Evolutionary conservation across 53 echinoderm and acorn worm species (phyloP), one percentile per base, ranked within the genome.

Genomic region (Zoroaster sp.): DNA sequence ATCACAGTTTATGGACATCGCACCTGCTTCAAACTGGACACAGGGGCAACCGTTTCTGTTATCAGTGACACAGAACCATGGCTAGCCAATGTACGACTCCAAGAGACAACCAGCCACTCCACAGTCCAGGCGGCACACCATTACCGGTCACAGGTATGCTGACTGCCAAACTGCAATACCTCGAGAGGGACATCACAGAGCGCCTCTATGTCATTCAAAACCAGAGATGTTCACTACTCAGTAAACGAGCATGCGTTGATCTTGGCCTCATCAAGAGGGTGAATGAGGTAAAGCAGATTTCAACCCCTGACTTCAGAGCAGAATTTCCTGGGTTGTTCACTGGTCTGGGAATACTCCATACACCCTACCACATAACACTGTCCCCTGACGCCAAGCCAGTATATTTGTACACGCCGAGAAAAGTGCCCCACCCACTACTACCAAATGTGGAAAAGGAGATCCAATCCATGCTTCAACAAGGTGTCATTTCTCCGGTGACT

Each of bases 1-100:
- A 41, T 87, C 11, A n/a, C 46, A 14, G 92, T 94, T 11, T 87
- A 90, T 38, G 70, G 82, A 55, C 72, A 80, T 30, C 35, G 21
- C 40, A 92, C 83, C 34, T 40, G 75, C 46, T 94, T 94, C 76
- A 88, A 88, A 44, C n/a, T 88, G n/a, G 91, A 94, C 83, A 89
- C 85, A 33, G 92, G 77, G 10, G 89, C 85, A 35, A 77, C 74
- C 23, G 83, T 73, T 5, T 55, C 92, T 38, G 92, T 88, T 20
- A 66, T 89, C 45, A 54, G 40, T 18, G 75, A 83, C 6, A 67
- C 41, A n/a, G 52, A 49, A 6, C 49, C 68, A 82, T 65, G 71
- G 75, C 72, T 45, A 28, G 14, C 23, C 21, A 28, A n/a, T 43
- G 9, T 12, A 32, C 66, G 4, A 38, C n/a, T 55, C 21, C 11